These are phyloP conservation scores for Tupaia tana DNA, from an alignment of 2,113 vertebrate genomes.

Conservation along the genomic window DNA sequence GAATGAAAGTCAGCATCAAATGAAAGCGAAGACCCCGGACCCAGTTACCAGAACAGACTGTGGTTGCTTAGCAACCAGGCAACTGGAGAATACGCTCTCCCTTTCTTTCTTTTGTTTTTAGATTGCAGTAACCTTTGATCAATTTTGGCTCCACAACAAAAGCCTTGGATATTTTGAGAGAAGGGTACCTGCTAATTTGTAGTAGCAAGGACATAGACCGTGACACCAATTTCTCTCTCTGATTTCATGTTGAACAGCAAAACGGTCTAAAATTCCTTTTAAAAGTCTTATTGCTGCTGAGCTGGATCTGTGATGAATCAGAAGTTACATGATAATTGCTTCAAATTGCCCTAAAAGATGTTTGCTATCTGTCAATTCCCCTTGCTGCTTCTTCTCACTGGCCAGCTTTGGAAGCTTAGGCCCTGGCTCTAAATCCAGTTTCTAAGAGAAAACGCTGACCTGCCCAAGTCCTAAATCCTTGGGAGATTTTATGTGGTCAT, in stretches of 20 bases:
- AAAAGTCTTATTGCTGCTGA: conserved; percentile 51
- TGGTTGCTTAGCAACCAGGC: conserved; percentile 88
- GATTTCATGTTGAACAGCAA: conserved; percentile 70
- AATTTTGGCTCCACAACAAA: conserved; percentile 85
- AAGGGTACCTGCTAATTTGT: conserved; percentile 72
- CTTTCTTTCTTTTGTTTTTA: conserved; percentile 85
- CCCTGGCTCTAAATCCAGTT: conserved; percentile 24
- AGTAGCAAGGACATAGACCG: conserved; percentile 36
- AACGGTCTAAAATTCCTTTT: conserved; percentile 58
- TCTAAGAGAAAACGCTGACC: background rate
- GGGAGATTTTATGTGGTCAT: background rate
- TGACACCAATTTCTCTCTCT: conserved; percentile 59
- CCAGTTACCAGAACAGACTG: conserved; percentile 81
- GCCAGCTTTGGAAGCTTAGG: conserved; percentile 17
- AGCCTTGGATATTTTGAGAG: conserved; percentile 68
- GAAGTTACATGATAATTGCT: conserved; percentile 69
- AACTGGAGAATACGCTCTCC: conserved; percentile 85
- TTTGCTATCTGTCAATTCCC: conserved; percentile 28
- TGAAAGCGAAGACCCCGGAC: conserved; percentile 80
- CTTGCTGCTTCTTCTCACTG: background rate
- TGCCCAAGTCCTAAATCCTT: background rate
- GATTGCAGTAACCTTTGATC: conserved; percentile 88
- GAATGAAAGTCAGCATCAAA: conserved; percentile 82
- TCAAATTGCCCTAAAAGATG: conserved; percentile 54
- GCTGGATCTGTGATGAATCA: conserved; percentile 51